Evolutionary conservation across 2,888 invertebrate species (phyloP).

Genomic region (Drosophila maculinotata): DNA sequence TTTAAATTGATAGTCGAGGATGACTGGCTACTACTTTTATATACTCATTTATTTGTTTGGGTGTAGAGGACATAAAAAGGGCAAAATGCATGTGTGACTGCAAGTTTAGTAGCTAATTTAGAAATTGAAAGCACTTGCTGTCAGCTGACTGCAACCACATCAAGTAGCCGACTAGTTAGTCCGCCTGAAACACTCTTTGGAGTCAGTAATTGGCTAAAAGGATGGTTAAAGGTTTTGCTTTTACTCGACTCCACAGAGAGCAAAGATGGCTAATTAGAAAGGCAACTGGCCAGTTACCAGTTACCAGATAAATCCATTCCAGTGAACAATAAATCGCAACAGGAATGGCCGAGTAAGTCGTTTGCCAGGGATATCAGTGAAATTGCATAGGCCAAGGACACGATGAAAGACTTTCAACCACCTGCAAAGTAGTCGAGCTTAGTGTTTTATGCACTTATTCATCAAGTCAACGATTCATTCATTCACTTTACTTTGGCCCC

Average conservation of each 20-base stretch:
- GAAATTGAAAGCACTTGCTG: neutral
- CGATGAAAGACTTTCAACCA: slow-evolving; percentile 9
- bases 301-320: neutral
- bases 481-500: slow-evolving; percentile 35
- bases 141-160: slow-evolving; percentile 10
- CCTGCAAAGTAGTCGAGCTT: slow-evolving; percentile 4
- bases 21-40: too few species aligned
- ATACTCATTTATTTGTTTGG: neutral
- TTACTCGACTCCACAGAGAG: neutral
- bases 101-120: neutral
- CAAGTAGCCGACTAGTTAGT: slow-evolving; percentile 16
- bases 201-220: neutral
- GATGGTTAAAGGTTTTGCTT: neutral
- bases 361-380: slow-evolving; percentile 9
- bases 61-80: neutral
- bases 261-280: slow-evolving; percentile 2
- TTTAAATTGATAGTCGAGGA: too few species aligned
- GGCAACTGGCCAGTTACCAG: neutral
- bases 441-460: slow-evolving; percentile 26
- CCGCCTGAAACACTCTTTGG: neutral
- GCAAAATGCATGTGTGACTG: neutral
- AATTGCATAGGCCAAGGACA: slow-evolving; percentile 40
- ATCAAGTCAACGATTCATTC: slow-evolving; percentile 39
- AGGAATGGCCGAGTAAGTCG: too few species aligned
- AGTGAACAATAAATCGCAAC: neutral